Conservation (phyloP, 92 coral and sea anemone species). For the Porites cylindrica region DNA sequence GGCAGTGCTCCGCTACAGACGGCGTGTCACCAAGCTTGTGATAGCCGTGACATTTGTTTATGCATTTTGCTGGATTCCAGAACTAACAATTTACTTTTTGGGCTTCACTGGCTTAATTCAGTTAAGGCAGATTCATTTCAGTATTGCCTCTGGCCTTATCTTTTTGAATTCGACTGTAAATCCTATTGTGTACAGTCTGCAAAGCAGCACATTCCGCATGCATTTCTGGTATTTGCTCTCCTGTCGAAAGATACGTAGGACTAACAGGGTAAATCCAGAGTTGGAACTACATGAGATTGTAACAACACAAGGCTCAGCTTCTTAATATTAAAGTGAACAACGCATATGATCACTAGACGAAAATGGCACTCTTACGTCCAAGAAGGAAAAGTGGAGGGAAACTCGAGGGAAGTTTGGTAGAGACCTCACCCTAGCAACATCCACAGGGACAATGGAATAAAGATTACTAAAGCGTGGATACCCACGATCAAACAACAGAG, state of each 20-base stretch:
- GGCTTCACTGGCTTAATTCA: slow-evolving; percentile 37
- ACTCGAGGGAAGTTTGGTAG: no score
- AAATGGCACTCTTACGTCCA: no score
- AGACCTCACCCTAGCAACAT: no score
- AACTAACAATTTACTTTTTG: slow-evolving; percentile 39
- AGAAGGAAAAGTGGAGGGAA: no score
- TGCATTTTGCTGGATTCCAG: slow-evolving; percentile 54
- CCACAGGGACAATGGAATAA: no score
- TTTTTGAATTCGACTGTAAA: slow-evolving; percentile 41
- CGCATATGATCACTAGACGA: no score
- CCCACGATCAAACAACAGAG: no score
- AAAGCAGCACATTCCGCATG: slow-evolving; percentile 31
- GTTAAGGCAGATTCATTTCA: slow-evolving; percentile 15
- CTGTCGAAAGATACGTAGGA: not conserved
- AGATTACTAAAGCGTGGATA: no score
- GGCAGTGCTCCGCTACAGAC: slow-evolving; percentile 46
- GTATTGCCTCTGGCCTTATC: slow-evolving; percentile 35
- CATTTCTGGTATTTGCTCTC: slow-evolving; percentile 33
- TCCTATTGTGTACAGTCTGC: slow-evolving; percentile 36
- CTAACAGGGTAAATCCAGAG: not conserved
- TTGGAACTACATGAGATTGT: not conserved
- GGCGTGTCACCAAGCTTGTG: slow-evolving; percentile 50
- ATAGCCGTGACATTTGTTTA: slow-evolving; percentile 47
- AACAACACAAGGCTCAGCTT: not conserved
- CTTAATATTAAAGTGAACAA: not conserved